phyloP scores from a whole-genome alignment of 1,140 invertebrate species.

The Bombus polaris region DNA sequence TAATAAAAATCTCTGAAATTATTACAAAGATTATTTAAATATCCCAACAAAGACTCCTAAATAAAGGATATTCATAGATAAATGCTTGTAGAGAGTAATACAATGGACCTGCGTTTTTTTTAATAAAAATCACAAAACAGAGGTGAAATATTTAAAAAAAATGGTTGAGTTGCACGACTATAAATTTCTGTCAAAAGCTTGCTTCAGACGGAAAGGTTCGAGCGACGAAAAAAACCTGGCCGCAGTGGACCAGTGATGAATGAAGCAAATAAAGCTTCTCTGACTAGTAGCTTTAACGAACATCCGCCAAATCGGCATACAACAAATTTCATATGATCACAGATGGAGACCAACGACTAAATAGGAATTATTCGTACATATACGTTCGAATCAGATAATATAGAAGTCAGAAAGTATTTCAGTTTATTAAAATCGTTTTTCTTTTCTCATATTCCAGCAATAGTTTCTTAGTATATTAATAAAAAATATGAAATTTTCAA shows the following conservation, averaged over 20 bases:
- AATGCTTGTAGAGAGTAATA: neutral
- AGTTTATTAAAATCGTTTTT: neutral
- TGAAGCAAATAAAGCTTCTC: slow-evolving; percentile 12
- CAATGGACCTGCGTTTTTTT: neutral
- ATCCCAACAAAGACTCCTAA: neutral
- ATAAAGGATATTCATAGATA: neutral
- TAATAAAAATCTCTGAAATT: too few relatives aligned
- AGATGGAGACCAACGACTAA: too few relatives aligned
- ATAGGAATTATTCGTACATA: too few relatives aligned
- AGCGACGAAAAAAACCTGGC: neutral
- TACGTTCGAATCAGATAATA: too few relatives aligned
- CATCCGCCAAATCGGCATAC: neutral
- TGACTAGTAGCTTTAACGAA: neutral
- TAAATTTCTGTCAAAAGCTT: slow-evolving; percentile 9
- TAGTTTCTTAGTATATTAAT: neutral
- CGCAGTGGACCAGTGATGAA: neutral
- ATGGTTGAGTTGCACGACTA: neutral
- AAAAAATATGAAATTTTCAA: neutral
- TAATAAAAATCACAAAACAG: neutral
- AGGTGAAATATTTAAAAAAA: neutral
- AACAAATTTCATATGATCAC: neutral
- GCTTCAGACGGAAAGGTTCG: neutral
- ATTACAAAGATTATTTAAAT: neutral
- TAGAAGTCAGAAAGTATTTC: neutral
- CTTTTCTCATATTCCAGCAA: neutral